Evolutionary conservation across 2,113 vertebrate species (phyloP).

Genomic region (Scytalopus superciliaris): DNA sequence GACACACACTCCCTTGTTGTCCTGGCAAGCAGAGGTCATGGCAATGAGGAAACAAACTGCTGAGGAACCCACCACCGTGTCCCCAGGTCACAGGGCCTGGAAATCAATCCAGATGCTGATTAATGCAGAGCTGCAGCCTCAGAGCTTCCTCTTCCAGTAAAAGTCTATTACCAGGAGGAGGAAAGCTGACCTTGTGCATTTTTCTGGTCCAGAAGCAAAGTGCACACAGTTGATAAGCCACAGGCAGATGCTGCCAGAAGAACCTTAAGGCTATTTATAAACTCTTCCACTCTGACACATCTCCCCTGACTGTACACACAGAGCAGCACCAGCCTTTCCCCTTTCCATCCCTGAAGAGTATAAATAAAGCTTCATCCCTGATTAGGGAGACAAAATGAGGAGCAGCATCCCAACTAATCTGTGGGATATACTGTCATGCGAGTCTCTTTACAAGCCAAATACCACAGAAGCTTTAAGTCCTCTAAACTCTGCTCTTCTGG

Average conservation of each 20-base stretch:
- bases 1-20: not conserved
- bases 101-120: not conserved
- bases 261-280: conserved; percentile 19
- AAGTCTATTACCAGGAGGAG: not conserved
- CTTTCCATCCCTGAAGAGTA: not conserved
- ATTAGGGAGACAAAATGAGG: not conserved
- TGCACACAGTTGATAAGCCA: not conserved
- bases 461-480: not conserved
- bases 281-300: not conserved
- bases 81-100: not conserved
- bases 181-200: conserved; percentile 11
- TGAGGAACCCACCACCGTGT: not conserved
- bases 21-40: not conserved
- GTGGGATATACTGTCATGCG: not conserved
- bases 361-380: conserved; percentile 40
- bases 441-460: conserved; percentile 8
- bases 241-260: not conserved
- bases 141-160: not conserved
- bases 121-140: not conserved
- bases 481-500: not conserved
- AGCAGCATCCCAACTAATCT: conserved; percentile 31
- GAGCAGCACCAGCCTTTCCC: not conserved
- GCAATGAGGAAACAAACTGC: not conserved
- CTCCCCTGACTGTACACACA: not conserved
- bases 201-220: conserved; percentile 6